These are phyloP conservation scores for Perithous albicinctus DNA, from an alignment of 2,888 invertebrate genomes.

Conservation along the genomic window DNA sequence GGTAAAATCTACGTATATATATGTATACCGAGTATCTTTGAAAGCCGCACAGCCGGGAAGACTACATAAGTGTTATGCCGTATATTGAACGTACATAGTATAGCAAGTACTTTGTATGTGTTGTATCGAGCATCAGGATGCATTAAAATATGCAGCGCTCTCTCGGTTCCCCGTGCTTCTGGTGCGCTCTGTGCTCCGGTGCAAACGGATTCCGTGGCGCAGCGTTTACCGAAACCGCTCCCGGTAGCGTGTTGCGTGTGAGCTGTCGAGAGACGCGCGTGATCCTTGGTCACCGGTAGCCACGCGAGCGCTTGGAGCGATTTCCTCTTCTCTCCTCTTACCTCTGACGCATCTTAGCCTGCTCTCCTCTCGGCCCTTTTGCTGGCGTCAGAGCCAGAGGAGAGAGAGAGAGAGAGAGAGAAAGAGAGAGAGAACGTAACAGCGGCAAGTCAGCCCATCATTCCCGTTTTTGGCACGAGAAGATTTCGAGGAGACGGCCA, in stretches of 20 bases:
- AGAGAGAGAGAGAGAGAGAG: conserved; percentile 43
- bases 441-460: conserved; percentile 50
- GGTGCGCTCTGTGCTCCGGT: conserved; percentile 17
- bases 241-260: conserved; percentile 62
- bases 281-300: conserved; percentile 73
- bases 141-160: conserved; percentile 54
- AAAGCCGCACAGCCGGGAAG: background rate
- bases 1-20: conserved; percentile 5
- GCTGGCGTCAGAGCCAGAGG: conserved; percentile 20
- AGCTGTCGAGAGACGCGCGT: conserved; percentile 55
- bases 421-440: conserved; percentile 44
- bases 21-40: background rate
- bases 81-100: conserved; percentile 1
- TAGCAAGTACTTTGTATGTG: conserved; percentile 2
- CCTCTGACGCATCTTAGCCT: conserved; percentile 45
- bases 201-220: conserved; percentile 46
- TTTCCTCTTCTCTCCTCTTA: conserved; percentile 69
- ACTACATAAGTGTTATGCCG: background rate
- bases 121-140: conserved; percentile 46
- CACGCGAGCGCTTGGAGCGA: conserved; percentile 83
- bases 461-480: conserved; percentile 63
- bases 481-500: conserved; percentile 35
- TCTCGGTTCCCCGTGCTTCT: conserved; percentile 16
- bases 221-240: conserved; percentile 62
- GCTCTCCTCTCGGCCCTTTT: conserved; percentile 2